Evolutionary conservation across 2,797 vertebrate genomes (phyloP).

Genomic region (Phyllotis vaccarum): DNA sequence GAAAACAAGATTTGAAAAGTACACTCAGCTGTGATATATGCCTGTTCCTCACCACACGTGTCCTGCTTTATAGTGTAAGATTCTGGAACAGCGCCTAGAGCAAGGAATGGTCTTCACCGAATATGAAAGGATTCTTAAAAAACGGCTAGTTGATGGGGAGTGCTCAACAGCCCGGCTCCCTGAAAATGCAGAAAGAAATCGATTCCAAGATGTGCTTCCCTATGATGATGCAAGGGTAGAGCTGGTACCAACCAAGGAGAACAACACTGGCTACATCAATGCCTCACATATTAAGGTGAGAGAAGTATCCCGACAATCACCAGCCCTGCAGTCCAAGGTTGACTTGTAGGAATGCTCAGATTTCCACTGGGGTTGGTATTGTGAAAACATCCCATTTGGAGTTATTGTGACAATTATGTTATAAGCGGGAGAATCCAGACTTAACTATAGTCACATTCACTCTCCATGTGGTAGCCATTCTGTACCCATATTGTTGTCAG

Average conservation of each 20-base stretch:
- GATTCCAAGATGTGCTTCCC: conserved; percentile 97
- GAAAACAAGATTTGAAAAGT: not conserved
- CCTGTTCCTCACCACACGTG: accelerated
- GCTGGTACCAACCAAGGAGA: conserved; percentile 98
- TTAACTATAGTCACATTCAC: accelerated
- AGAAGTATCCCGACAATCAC: accelerated
- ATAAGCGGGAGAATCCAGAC: not conserved
- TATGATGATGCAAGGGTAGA: conserved; percentile 97
- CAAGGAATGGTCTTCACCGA: conserved; percentile 96
- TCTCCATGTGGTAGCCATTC: accelerated
- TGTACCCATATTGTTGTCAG: accelerated
- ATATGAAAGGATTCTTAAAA: conserved; percentile 95
- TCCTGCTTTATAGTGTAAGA: conserved; percentile 89
- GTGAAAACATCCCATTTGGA: not conserved
- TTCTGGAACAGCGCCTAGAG: conserved; percentile 95
- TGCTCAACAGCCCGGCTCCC: conserved; percentile 92
- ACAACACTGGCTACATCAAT: conserved; percentile 99
- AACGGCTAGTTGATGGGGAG: conserved; percentile 88
- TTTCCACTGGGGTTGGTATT: not conserved
- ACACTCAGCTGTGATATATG: too few relatives aligned
- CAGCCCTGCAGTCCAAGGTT: accelerated
- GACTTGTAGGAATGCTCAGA: not conserved
- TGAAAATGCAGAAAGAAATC: conserved; percentile 96
- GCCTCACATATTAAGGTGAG: conserved; percentile 96
- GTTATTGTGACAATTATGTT: not conserved